Evolutionary conservation across 2,888 invertebrate genomes (phyloP).

Genomic region (Cataglyphis cursor): DNA sequence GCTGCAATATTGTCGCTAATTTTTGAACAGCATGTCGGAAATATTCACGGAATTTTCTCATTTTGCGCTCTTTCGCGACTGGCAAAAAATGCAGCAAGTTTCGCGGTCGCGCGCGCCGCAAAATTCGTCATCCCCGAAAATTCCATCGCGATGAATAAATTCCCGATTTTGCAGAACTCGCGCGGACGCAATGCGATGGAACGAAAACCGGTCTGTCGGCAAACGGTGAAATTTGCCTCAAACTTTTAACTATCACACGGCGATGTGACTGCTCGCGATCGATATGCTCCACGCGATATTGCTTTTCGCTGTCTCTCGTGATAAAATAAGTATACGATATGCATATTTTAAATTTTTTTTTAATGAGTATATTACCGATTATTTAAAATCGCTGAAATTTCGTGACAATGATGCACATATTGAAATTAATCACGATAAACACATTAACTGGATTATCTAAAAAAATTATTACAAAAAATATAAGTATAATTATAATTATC

Average conservation of each 20-base stretch:
- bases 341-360: neutral
- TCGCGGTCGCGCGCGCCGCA: slow-evolving; percentile 34
- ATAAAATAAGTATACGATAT: neutral
- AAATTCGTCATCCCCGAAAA: slow-evolving; percentile 36
- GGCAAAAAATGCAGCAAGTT: slow-evolving; percentile 9
- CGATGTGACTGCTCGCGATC: neutral
- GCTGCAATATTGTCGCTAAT: slow-evolving; percentile 7
- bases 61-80: slow-evolving; percentile 6
- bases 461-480: neutral
- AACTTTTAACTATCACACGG: slow-evolving; percentile 25
- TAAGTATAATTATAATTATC: neutral
- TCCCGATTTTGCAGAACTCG: slow-evolving; percentile 24
- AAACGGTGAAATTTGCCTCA: slow-evolving; percentile 33
- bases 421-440: neutral
- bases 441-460: neutral
- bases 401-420: neutral
- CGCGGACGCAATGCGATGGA: neutral
- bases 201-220: slow-evolving; percentile 22
- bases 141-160: slow-evolving; percentile 46
- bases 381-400: neutral
- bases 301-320: neutral
- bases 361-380: neutral
- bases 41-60: slow-evolving; percentile 43
- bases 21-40: slow-evolving; percentile 15
- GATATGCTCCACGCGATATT: neutral